phyloP scores from a whole-genome alignment of 2,888 invertebrate genomes.

The Leistus spinibarbis region DNA sequence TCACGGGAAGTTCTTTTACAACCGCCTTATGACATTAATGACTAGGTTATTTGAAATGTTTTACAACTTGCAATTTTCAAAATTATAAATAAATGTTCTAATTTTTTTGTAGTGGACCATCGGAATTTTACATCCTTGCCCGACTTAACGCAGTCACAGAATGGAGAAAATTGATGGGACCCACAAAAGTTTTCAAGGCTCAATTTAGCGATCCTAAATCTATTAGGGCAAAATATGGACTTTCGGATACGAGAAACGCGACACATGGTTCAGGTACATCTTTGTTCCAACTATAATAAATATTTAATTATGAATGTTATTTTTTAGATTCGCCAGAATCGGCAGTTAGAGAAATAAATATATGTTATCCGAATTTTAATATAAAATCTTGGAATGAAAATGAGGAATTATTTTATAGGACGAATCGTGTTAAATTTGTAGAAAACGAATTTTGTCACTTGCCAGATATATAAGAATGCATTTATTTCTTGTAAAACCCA shows the following conservation, averaged over 20 bases:
- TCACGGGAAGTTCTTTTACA: constrained; percentile 80
- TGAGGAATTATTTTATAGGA: constrained; percentile 59
- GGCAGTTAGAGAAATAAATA: constrained; percentile 75
- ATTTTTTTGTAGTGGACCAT: constrained; percentile 75
- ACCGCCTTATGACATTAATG: constrained; percentile 82
- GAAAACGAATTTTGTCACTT: constrained; percentile 47
- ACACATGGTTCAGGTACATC: constrained; percentile 89
- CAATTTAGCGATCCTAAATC: constrained; percentile 78
- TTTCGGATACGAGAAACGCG: constrained; percentile 94
- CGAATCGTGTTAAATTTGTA: constrained; percentile 44
- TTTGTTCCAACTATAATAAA: not conserved
- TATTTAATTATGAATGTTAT: not conserved
- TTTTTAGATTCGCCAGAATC: constrained; percentile 76
- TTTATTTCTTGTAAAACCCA: not conserved
- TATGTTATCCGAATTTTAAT: constrained; percentile 86
- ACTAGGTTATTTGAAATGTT: constrained; percentile 62
- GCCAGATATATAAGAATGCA: constrained; percentile 32
- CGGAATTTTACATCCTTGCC: constrained; percentile 79
- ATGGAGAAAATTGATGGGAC: constrained; percentile 88
- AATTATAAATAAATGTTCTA: not conserved
- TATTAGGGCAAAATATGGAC: constrained; percentile 82
- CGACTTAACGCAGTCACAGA: constrained; percentile 74
- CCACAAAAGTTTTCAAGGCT: constrained; percentile 85
- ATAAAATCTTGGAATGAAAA: constrained; percentile 67
- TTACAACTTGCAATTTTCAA: not conserved